Evolutionary conservation across 30 jellyfish, hydroid and myxozoan species (phyloP), one percentile per base, ranked within the genome.

Genomic region (Hydra vulgaris): DNA sequence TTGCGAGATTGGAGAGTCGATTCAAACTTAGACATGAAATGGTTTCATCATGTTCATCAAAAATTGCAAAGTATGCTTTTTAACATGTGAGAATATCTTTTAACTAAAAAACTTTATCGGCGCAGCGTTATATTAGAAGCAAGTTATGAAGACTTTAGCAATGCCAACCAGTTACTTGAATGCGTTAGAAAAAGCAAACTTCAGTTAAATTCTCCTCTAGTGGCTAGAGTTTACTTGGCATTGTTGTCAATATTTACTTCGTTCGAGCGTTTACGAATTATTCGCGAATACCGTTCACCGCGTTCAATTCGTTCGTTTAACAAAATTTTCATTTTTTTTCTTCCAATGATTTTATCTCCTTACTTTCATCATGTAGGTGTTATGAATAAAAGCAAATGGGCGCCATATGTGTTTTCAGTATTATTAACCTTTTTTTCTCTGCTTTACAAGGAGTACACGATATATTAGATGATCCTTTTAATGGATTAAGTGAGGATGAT

Each of bases 201-300:
- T 5, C 61, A 5, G 12, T 12, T 40, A 3, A 40, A 40, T 12
- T 40, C 61, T 40, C 61, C 61, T 40, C 61, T 40, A 3, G 71
- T 74, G 4, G 88, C 96, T 0, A 86, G 96, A 20, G 70, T 80
- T 20, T 72, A 79, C 12, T 94, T 83, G 52, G 15, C 55, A 74
- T 56, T 8, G 71, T 82, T 92, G 52, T 20, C 77, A 84, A 73
- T 88, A 81, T 88, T 94, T 27, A 25, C 79, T 24, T 89, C 90
- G 12, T 88, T 88, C 27, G 96, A 88, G 76, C 55, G 96, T 66
- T 89, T 90, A 16, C 93, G 97, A 21, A 96, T 86, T 0, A 81
- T 90, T 79, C 90, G 97, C 18, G 97, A 90, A 25, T 90, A 90
- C 81, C 53, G 97, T 21, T 90, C 97, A 0, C 97, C 97, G 25